Percentiles rank a stretch among this genome's conserved stretches.
Evolutionary conservation across 2,113 vertebrate genomes (phyloP).

Genomic region (Oncorhynchus keta): DNA sequence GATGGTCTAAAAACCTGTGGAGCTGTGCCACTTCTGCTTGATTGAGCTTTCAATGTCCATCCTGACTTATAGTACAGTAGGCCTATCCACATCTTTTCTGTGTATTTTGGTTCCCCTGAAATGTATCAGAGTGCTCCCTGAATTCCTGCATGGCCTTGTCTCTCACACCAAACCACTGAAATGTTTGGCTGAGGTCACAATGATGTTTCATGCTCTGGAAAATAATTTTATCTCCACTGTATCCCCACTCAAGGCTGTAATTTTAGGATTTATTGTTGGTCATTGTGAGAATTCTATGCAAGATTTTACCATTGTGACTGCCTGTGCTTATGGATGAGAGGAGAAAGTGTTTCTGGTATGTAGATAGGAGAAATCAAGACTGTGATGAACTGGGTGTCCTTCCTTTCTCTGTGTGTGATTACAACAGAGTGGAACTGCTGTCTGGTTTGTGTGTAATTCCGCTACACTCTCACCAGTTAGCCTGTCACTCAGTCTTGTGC

Average conservation of each 20-base stretch:
- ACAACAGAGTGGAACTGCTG: not conserved
- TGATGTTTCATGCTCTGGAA: not conserved
- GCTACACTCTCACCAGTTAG: not conserved
- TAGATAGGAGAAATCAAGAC: not conserved
- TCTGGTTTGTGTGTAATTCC: not conserved
- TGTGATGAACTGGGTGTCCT: not conserved
- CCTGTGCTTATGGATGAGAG: not conserved
- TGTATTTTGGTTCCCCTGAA: too few relatives aligned
- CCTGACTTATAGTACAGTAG: too few relatives aligned
- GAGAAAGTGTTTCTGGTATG: slow-evolving; percentile 5
- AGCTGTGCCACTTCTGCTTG: too few relatives aligned
- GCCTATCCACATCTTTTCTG: too few relatives aligned
- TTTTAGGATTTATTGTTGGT: slow-evolving; percentile 37
- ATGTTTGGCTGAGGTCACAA: slow-evolving; percentile 27
- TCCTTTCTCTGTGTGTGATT: not conserved
- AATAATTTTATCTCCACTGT: slow-evolving; percentile 3
- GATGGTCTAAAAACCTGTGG: too few relatives aligned
- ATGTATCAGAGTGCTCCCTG: too few relatives aligned
- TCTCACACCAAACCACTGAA: slow-evolving; percentile 19
- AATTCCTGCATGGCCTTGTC: too few relatives aligned
- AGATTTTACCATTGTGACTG: slow-evolving; percentile 15
- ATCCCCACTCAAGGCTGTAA: slow-evolving; percentile 20
- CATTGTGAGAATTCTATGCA: slow-evolving; percentile 22
- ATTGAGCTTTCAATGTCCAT: too few relatives aligned
- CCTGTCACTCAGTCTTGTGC: slow-evolving; percentile 1